These are phyloP conservation scores for Epizoanthus rinbou DNA, from an alignment of 92 coral and sea anemone species.

Conservation along the genomic window DNA sequence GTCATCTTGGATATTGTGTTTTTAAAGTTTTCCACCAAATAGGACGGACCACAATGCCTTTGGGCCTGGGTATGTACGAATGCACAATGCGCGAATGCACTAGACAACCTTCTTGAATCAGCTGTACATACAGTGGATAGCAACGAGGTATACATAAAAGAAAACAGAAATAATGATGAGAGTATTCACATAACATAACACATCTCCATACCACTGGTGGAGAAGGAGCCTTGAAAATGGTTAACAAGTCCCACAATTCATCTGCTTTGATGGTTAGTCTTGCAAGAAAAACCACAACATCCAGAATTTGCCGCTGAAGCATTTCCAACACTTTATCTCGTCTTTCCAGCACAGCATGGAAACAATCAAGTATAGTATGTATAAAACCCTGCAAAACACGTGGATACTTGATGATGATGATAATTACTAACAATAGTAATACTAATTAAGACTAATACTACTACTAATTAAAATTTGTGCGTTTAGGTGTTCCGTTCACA, in stretches of 20 bases:
- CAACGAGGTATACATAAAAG: not conserved
- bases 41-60: too few species aligned
- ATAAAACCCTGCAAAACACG: slow-evolving; percentile 55
- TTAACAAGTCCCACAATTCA: slow-evolving; percentile 78
- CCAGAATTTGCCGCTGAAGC: slow-evolving; percentile 62
- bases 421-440: not conserved
- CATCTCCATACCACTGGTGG: slow-evolving; percentile 72
- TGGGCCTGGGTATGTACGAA: too few species aligned
- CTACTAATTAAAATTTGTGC: too few species aligned
- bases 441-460: too few species aligned
- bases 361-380: slow-evolving; percentile 62
- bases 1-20: too few species aligned
- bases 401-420: not conserved
- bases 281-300: slow-evolving; percentile 79
- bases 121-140: not conserved
- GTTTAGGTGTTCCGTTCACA: too few species aligned
- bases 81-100: too few species aligned
- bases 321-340: slow-evolving; percentile 45
- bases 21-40: too few species aligned
- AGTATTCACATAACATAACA: not conserved
- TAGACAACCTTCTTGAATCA: too few species aligned
- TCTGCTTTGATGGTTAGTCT: slow-evolving; percentile 69
- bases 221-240: slow-evolving; percentile 58
- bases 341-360: slow-evolving; percentile 49
- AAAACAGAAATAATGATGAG: not conserved